These are phyloP conservation scores for Peromyscus maniculatus DNA, from an alignment of 2,113 vertebrate genomes.

Conservation along the genomic window DNA sequence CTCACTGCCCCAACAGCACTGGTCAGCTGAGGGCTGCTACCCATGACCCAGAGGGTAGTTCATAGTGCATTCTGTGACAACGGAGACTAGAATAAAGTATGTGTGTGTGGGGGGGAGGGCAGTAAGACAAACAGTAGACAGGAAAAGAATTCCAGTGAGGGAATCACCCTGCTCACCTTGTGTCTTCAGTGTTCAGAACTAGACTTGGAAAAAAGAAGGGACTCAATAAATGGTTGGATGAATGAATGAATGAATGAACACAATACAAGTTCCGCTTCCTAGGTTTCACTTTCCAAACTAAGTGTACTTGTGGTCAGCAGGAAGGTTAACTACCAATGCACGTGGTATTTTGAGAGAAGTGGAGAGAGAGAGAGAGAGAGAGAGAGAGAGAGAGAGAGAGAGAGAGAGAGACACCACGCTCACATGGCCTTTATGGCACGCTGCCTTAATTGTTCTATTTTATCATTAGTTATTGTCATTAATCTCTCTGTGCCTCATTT, in stretches of 20 bases:
- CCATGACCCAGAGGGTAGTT: not conserved
- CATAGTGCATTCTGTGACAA: not conserved
- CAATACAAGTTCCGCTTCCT: not conserved
- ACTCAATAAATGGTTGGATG: not conserved
- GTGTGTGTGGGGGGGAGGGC: not conserved
- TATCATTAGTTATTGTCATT: not conserved
- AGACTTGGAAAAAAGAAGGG: not conserved
- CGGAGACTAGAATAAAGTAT: not conserved
- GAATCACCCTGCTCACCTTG: not conserved
- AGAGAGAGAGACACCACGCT: not conserved
- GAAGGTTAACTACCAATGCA: not conserved
- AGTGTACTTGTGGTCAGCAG: not conserved
- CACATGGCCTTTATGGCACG: not conserved
- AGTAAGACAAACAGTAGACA: rapidly evolving
- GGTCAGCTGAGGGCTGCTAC: not conserved
- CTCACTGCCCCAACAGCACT: not conserved
- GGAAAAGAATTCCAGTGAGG: not conserved
- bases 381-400: not conserved
- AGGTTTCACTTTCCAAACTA: not conserved
- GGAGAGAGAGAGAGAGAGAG: not conserved
- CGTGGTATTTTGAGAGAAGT: not conserved
- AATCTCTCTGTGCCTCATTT: not conserved
- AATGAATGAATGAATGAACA: not conserved
- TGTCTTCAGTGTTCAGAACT: not conserved
- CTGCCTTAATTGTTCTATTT: not conserved